Percentiles rank a stretch among this genome's conserved stretches.
Conservation (phyloP, 2,888 invertebrate species). For the Idaea dimidiata region DNA sequence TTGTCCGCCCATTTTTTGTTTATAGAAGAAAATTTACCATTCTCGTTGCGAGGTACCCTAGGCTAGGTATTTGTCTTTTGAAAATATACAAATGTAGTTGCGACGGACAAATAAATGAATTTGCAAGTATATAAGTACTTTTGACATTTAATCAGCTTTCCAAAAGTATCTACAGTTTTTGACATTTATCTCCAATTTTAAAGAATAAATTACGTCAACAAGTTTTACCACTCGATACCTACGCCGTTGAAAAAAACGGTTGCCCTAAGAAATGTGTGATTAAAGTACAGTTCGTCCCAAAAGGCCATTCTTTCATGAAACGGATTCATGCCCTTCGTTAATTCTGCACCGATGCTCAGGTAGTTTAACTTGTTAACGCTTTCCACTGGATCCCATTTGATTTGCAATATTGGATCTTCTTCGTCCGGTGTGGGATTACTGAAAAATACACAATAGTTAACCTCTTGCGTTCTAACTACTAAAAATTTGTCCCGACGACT, state of each 20-base stretch:
- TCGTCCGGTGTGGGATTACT: constrained; percentile 71
- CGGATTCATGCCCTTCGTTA: constrained; percentile 69
- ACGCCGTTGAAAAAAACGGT: constrained; percentile 61
- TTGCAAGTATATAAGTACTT: no score
- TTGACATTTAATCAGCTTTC: no score
- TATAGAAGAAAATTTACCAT: no score
- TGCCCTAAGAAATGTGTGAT: constrained; percentile 54
- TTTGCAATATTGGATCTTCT: constrained; percentile 59
- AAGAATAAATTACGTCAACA: neutral
- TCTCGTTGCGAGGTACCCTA: no score
- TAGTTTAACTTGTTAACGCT: constrained; percentile 60
- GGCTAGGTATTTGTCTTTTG: no score
- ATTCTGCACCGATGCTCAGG: constrained; percentile 63
- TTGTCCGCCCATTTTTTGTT: no score
- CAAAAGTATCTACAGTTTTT: no score
- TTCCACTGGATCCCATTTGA: constrained; percentile 69
- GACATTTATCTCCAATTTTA: neutral
- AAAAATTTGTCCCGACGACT: no score
- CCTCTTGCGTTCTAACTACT: no score
- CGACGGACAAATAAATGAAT: no score
- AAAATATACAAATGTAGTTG: no score
- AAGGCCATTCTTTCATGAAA: constrained; percentile 68
- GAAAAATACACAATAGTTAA: constrained; percentile 32
- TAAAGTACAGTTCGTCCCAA: constrained; percentile 66
- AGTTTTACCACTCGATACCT: constrained; percentile 49